These are phyloP conservation scores for Dendrolimus kikuchii DNA, from an alignment of 1,140 invertebrate species.

Conservation along the genomic window DNA sequence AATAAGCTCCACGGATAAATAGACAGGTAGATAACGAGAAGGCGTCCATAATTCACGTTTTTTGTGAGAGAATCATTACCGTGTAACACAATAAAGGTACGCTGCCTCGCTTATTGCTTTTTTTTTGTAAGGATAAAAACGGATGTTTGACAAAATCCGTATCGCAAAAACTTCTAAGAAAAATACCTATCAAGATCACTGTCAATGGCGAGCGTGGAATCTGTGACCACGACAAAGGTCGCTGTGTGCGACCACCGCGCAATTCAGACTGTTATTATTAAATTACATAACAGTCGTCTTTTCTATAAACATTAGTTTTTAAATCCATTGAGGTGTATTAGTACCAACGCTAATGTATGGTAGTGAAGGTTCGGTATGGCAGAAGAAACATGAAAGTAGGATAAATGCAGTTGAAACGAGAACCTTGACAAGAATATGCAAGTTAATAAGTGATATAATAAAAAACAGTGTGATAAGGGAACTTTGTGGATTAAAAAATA, in stretches of 20 bases:
- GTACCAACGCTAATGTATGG: too few relatives aligned
- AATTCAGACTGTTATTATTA: background rate
- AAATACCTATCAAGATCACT: constrained; percentile 52
- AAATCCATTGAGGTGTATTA: too few relatives aligned
- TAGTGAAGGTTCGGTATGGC: too few relatives aligned
- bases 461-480: too few relatives aligned
- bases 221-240: constrained; percentile 35
- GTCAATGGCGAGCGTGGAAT: constrained; percentile 36
- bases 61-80: constrained; percentile 16
- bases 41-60: constrained; percentile 16
- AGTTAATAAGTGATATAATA: too few relatives aligned
- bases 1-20: constrained; percentile 8
- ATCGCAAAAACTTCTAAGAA: constrained; percentile 23
- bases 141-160: constrained; percentile 19
- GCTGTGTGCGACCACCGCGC: constrained; percentile 6
- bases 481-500: too few relatives aligned
- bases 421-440: too few relatives aligned
- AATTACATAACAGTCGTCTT: too few relatives aligned
- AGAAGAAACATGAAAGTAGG: too few relatives aligned
- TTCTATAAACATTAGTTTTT: too few relatives aligned
- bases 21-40: constrained; percentile 8
- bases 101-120: constrained; percentile 18
- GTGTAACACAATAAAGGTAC: constrained; percentile 19
- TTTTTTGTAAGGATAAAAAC: constrained; percentile 20
- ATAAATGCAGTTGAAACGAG: too few relatives aligned